Conservation (phyloP, 2,888 invertebrate genomes). For the Campoplex capitator region DNA sequence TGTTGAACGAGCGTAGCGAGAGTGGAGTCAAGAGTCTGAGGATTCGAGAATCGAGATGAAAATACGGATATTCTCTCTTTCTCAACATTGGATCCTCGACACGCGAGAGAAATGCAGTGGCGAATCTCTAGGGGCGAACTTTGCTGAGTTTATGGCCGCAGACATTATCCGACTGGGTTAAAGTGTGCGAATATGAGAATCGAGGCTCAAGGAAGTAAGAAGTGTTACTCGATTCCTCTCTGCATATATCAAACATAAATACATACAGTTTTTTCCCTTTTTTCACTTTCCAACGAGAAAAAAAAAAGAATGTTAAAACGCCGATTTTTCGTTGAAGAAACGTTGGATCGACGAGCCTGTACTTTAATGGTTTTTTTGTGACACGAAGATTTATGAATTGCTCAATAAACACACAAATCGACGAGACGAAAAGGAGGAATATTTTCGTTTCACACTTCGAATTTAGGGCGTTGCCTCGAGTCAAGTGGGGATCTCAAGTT, state of each 20-base stretch:
- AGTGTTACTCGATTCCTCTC: background rate
- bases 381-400: conserved; percentile 13
- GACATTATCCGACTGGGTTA: conserved; percentile 57
- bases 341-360: background rate
- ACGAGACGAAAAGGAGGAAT: conserved; percentile 42
- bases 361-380: conserved; percentile 7
- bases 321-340: background rate
- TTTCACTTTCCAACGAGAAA: background rate
- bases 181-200: conserved; percentile 46
- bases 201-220: conserved; percentile 3
- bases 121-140: conserved; percentile 64
- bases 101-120: conserved; percentile 58
- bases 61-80: conserved; percentile 20
- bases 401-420: conserved; percentile 20
- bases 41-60: conserved; percentile 60
- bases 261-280: background rate
- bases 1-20: conserved; percentile 18
- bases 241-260: conserved; percentile 4
- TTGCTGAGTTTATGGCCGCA: conserved; percentile 67
- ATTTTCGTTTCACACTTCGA: conserved; percentile 55
- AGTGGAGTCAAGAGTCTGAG: conserved; percentile 56
- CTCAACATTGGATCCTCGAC: conserved; percentile 23
- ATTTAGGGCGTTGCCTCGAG: conserved; percentile 56
- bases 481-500: conserved; percentile 33
- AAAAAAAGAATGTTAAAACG: background rate